Base-by-base conservation (phyloP, 2,113 vertebrate genomes). In the Nannobrachium achirus region DNA sequence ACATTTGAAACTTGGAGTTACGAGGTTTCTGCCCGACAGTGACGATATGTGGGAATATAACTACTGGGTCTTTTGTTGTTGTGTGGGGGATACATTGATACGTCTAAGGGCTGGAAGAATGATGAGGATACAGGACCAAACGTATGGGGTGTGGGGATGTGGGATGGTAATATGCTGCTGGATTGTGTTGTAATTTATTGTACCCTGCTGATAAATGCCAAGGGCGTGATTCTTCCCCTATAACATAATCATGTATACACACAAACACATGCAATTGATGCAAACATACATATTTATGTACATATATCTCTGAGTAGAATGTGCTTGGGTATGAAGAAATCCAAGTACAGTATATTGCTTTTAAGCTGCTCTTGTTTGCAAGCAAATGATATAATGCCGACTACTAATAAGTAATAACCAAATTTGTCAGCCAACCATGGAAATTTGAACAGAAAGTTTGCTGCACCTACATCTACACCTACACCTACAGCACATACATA, bases 401-500 rank as follows among this genome's bases (percentile, higher is more conserved):
- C 70, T 14, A 42, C 6, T 57, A 42, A 14, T 63, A 63, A 42
- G 4, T 57, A 42, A 14, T 63, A 63, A 81, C 81, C 8, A 52
- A 15, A 63, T 60, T 53, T 16, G 50, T 7, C 59, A 68, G 45
- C 16, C 39, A 15, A n/a, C 11, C 3, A 63, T 25, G 19, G 8
- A 19, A 53, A 20, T 53, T 9, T 53, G 51, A 33, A 33, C 25
- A 2, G 16, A 53, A 13, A 11, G 6, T 53, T 20, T 53, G 18
- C 51, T 20, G 7, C 2, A 6, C 11, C 45, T 11, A 48, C 45
- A 11, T n/a, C 45, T 6, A 63, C 62, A 66, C 52, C n/a, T 58
- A 41, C 41, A 38, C 64, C 2, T 57, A 68, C 63, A 64, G 73
- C 85, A 53, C 6, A 10, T 20, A 18, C 74, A 66, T 75, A 66